A percentile compares a stretch with the other conserved stretches of the same genome.
phyloP scores from a whole-genome alignment of 2,888 invertebrate genomes.

The Lycophotia porphyrea region DNA sequence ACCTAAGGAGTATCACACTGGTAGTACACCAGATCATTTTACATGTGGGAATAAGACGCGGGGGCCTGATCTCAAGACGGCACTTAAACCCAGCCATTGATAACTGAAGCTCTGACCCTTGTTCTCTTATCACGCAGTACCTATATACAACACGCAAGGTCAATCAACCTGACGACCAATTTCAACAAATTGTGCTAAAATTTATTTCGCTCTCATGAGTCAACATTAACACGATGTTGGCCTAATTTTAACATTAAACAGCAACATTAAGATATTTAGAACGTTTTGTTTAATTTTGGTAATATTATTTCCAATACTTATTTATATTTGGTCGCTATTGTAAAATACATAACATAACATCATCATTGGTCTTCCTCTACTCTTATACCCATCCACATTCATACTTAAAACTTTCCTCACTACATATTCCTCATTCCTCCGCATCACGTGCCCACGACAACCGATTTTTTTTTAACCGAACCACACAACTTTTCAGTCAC shows the following conservation, averaged over 20 bases:
- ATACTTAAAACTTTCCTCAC: too few relatives aligned
- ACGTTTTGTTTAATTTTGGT: conserved; percentile 28
- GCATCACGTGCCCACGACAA: too few relatives aligned
- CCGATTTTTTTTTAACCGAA: too few relatives aligned
- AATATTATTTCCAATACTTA: background rate
- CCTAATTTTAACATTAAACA: conserved; percentile 57
- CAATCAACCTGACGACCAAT: conserved; percentile 68
- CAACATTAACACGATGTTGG: conserved; percentile 53
- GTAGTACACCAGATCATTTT: conserved; percentile 69
- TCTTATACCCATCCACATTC: too few relatives aligned
- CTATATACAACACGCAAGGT: conserved; percentile 42
- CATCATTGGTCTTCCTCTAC: too few relatives aligned
- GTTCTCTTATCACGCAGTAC: conserved; percentile 49
- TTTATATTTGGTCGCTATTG: background rate
- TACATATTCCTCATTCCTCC: too few relatives aligned
- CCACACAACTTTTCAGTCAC: too few relatives aligned
- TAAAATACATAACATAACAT: too few relatives aligned
- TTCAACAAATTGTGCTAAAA: conserved; percentile 68
- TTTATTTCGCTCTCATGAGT: conserved; percentile 58
- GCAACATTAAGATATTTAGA: conserved; percentile 41
- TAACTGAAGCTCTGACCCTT: conserved; percentile 63
- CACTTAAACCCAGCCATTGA: conserved; percentile 71
- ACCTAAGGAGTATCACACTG: conserved; percentile 56
- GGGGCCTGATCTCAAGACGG: conserved; percentile 68
- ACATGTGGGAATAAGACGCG: conserved; percentile 76